phyloP scores from a whole-genome alignment of 2,797 vertebrate genomes.

The Phoxinus dragarum region DNA sequence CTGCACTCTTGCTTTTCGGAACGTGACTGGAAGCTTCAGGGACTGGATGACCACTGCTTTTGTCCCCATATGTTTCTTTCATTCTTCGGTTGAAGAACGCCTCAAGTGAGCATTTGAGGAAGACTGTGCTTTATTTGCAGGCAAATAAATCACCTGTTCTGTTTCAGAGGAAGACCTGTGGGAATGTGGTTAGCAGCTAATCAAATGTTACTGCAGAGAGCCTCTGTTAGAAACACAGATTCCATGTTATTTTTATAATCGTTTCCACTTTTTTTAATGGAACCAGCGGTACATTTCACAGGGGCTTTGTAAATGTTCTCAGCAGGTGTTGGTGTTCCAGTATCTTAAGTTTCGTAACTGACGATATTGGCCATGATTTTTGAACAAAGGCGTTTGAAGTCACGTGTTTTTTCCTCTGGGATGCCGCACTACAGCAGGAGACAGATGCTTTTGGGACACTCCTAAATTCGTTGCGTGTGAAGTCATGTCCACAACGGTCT shows the following conservation, averaged over 20 bases:
- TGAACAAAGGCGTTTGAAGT: conserved; percentile 21
- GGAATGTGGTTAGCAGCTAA: conserved; percentile 42
- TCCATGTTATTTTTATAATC: conserved; percentile 7
- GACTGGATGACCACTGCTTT: conserved; percentile 39
- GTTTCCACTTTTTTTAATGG: conserved; percentile 26
- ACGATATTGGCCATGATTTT: conserved; percentile 28
- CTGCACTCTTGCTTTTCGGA: conserved; percentile 51
- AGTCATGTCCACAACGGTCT: conserved; percentile 72
- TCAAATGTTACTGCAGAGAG: conserved; percentile 40
- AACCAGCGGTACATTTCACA: conserved; percentile 46
- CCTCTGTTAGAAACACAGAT: not conserved
- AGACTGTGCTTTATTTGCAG: conserved; percentile 44
- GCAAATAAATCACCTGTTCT: conserved; percentile 60
- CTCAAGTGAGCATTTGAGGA: conserved; percentile 38
- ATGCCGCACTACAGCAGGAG: conserved; percentile 31
- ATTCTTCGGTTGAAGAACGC: conserved; percentile 29
- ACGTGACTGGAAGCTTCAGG: conserved; percentile 36
- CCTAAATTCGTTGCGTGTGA: conserved; percentile 81
- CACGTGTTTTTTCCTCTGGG: conserved; percentile 30
- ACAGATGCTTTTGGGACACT: conserved; percentile 78
- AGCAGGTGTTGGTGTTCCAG: not conserved
- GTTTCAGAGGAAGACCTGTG: conserved; percentile 31
- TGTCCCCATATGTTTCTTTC: conserved; percentile 32
- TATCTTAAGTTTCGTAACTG: not conserved
- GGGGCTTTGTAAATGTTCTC: conserved; percentile 35